A percentile compares a stretch with the other conserved stretches of the same genome.
Evolutionary conservation across 2,113 vertebrate species (phyloP).

Genomic region (Tachysurus fulvidraco): DNA sequence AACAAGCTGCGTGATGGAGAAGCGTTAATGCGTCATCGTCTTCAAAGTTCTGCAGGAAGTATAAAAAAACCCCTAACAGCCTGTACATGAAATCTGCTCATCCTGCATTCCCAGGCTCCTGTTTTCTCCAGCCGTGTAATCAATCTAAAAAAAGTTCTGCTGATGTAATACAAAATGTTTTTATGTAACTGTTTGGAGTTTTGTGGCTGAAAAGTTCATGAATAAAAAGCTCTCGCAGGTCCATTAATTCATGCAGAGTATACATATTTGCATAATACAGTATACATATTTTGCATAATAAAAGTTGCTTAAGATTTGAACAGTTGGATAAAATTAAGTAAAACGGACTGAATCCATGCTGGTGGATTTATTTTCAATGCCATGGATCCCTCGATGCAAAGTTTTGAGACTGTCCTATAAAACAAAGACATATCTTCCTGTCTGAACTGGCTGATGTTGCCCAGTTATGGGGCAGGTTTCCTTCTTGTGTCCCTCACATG

Average conservation of each 20-base stretch:
- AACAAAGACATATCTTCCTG: constrained; percentile 4
- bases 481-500: neutral
- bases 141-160: neutral
- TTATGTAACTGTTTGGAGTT: neutral
- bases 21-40: neutral
- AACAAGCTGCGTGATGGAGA: neutral
- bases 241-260: neutral
- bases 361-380: neutral
- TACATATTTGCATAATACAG: constrained; percentile 7
- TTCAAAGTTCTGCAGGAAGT: neutral
- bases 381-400: neutral
- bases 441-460: constrained; percentile 9
- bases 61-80: neutral
- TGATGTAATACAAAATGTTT: neutral
- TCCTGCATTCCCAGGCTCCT: neutral
- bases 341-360: neutral
- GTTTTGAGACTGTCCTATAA: constrained; percentile 4
- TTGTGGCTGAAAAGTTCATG: neutral
- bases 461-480: neutral
- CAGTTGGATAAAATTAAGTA: constrained; percentile 3
- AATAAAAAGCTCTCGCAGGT: neutral
- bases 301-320: neutral
- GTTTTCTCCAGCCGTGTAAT: neutral
- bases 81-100: neutral
- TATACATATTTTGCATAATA: too few species aligned